These are phyloP conservation scores for Alfaro cultratus DNA, from an alignment of 2,797 vertebrate species.

Conservation along the genomic window DNA sequence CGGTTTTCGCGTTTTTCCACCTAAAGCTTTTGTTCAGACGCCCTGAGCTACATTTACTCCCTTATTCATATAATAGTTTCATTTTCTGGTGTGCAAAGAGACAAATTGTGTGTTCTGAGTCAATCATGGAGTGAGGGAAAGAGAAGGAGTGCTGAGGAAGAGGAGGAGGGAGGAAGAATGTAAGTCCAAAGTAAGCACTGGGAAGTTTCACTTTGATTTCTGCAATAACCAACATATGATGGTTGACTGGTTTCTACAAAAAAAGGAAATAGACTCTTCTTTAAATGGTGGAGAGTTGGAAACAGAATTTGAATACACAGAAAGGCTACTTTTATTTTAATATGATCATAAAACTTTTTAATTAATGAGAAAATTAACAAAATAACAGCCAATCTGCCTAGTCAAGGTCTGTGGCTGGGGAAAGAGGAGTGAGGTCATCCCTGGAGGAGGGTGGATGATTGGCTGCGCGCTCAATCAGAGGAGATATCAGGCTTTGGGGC, in stretches of 20 bases:
- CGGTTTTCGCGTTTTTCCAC: neutral
- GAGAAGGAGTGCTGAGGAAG: conserved; percentile 34
- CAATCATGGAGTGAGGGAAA: conserved; percentile 47
- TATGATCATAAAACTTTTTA: conserved; percentile 13
- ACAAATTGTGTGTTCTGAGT: conserved; percentile 56
- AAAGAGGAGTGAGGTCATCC: conserved; percentile 52
- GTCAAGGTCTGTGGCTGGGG: conserved; percentile 59
- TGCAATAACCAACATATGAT: conserved; percentile 19
- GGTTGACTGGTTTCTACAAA: conserved; percentile 8
- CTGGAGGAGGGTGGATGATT: conserved; percentile 30
- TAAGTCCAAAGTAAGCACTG: conserved; percentile 57
- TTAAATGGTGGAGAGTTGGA: conserved; percentile 18
- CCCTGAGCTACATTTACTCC: neutral
- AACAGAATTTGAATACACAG: conserved; percentile 66
- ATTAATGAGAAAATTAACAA: conserved; percentile 4
- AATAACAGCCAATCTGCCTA: conserved; percentile 32
- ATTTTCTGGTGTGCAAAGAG: neutral
- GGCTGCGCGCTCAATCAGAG: conserved; percentile 70
- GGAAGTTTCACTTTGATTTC: conserved; percentile 41
- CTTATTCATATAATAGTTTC: neutral
- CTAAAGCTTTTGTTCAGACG: neutral
- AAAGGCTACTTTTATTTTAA: conserved; percentile 29
- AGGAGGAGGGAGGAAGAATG: neutral
- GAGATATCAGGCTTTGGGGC: conserved; percentile 62
- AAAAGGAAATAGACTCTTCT: conserved; percentile 15